These are phyloP conservation scores for Tetanocera ferruginea DNA, from an alignment of 2,888 invertebrate genomes.

Conservation along the genomic window DNA sequence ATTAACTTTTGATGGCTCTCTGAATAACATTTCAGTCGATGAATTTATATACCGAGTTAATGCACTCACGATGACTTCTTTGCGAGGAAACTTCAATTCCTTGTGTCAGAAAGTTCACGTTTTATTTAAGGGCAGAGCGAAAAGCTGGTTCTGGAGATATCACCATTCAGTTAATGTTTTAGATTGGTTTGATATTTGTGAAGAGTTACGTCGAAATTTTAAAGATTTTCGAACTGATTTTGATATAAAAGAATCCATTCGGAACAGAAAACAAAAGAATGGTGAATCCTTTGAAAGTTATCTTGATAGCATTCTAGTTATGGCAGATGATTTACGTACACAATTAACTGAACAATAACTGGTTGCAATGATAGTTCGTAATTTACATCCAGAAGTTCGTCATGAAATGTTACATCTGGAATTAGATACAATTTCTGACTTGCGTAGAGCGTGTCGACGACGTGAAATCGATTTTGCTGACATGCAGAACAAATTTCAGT, in stretches of 20 bases:
- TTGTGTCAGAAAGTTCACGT: constrained; percentile 21
- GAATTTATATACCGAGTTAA: no score
- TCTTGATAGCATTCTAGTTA: not conserved
- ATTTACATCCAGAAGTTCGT: not conserved
- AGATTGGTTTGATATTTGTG: not conserved
- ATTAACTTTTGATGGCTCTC: not conserved
- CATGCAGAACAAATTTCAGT: not conserved
- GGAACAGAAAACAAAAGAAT: constrained; percentile 18
- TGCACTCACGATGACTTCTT: no score
- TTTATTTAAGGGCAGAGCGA: constrained; percentile 22
- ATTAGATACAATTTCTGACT: not conserved
- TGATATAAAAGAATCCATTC: constrained; percentile 22
- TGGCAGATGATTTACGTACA: not conserved
- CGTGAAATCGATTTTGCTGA: constrained; percentile 10
- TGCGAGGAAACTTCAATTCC: not conserved
- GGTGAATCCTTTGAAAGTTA: constrained; percentile 19
- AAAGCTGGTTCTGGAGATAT: constrained; percentile 31
- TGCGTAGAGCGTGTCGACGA: constrained; percentile 9
- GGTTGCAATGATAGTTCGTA: constrained; percentile 8
- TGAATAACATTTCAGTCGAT: not conserved
- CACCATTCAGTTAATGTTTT: not conserved
- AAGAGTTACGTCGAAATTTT: not conserved
- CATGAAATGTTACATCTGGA: constrained; percentile 18
- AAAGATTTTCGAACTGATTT: constrained; percentile 5
- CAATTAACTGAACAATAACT: constrained; percentile 7